These are phyloP conservation scores for Sarcophilus harrisii DNA, from an alignment of 2,797 vertebrate species.

Conservation along the genomic window DNA sequence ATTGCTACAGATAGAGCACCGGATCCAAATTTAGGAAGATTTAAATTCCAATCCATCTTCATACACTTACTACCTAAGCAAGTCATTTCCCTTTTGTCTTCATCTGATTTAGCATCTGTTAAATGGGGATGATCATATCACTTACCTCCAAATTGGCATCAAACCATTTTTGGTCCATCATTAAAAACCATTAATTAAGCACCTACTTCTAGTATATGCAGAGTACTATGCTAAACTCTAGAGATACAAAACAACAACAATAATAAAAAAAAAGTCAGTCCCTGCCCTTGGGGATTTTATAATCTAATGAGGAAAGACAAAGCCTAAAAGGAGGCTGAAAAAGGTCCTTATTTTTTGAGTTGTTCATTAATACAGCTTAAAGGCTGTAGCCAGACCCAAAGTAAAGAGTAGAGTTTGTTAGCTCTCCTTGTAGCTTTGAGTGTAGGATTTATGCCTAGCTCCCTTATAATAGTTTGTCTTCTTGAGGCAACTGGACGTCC, in stretches of 20 bases:
- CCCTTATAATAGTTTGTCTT: background rate
- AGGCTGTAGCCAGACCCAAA: background rate
- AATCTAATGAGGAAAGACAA: background rate
- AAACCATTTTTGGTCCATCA: background rate
- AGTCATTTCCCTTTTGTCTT: no score
- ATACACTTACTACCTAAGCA: no score
- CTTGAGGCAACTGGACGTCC: background rate
- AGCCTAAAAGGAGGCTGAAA: background rate
- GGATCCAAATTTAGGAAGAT: background rate
- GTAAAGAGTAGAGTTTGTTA: background rate
- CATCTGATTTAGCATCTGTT: no score
- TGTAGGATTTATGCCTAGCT: background rate
- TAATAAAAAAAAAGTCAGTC: background rate
- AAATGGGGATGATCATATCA: background rate
- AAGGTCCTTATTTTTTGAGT: no score
- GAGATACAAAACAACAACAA: background rate
- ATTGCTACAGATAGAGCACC: background rate
- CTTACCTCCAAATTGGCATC: background rate
- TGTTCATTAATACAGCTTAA: background rate
- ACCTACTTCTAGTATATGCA: background rate
- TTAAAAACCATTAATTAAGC: background rate
- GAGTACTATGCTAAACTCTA: background rate
- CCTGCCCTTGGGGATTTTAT: background rate
- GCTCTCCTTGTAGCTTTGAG: background rate
- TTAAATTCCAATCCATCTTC: no score